Base-by-base conservation (phyloP, 30 jellyfish, hydroid and myxozoan genomes). In the Euphysa ruthae region DNA sequence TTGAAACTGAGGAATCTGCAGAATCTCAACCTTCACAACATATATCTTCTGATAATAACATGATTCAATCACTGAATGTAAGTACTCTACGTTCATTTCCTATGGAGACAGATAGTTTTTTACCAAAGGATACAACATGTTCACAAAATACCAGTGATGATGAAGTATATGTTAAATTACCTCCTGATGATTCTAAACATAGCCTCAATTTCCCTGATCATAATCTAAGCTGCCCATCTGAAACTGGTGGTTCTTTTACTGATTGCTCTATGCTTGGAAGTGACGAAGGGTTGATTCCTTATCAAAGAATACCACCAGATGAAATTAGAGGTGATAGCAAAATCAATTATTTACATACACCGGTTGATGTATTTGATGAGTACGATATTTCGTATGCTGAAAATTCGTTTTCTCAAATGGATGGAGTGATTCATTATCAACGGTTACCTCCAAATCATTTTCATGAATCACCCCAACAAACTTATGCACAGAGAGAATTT, bases 121-220 rank as follows among this genome's bases (percentile, higher is more conserved):
- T 63, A 0, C 80, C 80, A 14, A 68, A 68, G 26, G 80, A 68
- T 35, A 68, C 80, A 14, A 26, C 80, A 26, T 68, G n/a, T 42
- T 68, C 80, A 20, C 73, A 27, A 43, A 43, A 43, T 55, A 68
- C 80, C 23, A 68, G 80, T 4, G 80, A 68, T n/a, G 80, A 68
- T 43, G 80, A 68, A 30, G 32, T 49, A 19, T 43, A 16, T 50
- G 51, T 58, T 0, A 49, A 31, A 32, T 27, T 43, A 19, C 80
- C 80, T 43, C 27, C 52, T 14, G 75, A 68, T 43, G 52, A 68
- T 43, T 12, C 26, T 20, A 68, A 68, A 68, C 55, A 43, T 12
- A 31, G 12, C 19, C 6, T 8, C n/a, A 29, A 30, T 16, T 21
- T 18, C 21, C 77, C 32, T 6, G 19, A 30, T 21, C 21, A 4